Percentiles rank a stretch among this genome's conserved stretches.
These are phyloP conservation scores for Oreochromis tanganicae DNA, from an alignment of 2,113 vertebrate species.

Conservation along the genomic window DNA sequence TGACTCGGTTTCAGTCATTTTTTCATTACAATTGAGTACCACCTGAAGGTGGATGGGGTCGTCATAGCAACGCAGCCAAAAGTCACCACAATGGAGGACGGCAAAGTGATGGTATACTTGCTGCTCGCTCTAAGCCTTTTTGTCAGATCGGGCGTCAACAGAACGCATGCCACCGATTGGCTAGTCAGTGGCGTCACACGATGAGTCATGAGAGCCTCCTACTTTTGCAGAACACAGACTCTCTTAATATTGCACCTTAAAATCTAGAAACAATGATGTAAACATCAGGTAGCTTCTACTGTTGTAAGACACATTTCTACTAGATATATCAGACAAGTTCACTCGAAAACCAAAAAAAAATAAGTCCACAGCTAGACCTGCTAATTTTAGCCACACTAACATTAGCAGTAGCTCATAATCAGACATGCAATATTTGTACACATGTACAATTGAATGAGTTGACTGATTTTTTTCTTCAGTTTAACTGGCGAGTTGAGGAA, in stretches of 20 bases:
- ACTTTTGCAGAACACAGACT: not conserved
- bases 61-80: not conserved
- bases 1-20: not conserved
- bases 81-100: not conserved
- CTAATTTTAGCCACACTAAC: not conserved
- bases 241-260: not conserved
- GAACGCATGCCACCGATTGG: not conserved
- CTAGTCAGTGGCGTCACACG: not conserved
- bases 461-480: not conserved
- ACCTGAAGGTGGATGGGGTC: not conserved
- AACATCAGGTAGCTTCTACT: not conserved
- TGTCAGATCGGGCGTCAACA: fast-evolving
- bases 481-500: not conserved
- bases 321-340: not conserved
- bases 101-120: not conserved
- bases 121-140: not conserved
- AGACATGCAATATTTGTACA: not conserved
- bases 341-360: not conserved
- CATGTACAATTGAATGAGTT: not conserved
- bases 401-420: not conserved
- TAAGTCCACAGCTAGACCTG: not conserved
- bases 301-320: not conserved
- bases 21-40: not conserved
- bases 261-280: not conserved
- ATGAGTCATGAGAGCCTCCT: not conserved